phyloP scores from a whole-genome alignment of 2,113 vertebrate species.

The Lucifuga dentata region DNA sequence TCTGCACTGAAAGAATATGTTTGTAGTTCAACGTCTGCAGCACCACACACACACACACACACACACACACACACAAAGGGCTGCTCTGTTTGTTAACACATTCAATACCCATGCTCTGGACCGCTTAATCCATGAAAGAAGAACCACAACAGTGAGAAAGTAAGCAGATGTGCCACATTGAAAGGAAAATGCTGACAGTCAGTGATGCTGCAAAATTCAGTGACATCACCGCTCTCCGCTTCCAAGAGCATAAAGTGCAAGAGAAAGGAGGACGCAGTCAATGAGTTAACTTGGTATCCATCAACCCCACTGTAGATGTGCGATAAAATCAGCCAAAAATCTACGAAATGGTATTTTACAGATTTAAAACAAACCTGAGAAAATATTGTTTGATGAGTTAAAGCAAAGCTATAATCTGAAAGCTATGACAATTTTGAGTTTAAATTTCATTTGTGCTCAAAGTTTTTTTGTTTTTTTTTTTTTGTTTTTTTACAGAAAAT shows the following conservation, averaged over 20 bases:
- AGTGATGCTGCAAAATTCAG: slow-evolving; percentile 72
- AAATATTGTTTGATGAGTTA: no score
- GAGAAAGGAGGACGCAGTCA: background rate
- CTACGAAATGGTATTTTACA: no score
- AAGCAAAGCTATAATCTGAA: no score
- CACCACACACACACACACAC: background rate
- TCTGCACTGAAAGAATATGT: no score
- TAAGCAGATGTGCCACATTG: slow-evolving; percentile 19
- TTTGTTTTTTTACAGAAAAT: no score
- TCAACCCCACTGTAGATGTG: background rate
- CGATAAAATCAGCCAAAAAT: no score
- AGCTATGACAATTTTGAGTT: no score
- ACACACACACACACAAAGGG: background rate
- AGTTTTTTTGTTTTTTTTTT: no score
- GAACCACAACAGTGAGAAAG: slow-evolving; percentile 1
- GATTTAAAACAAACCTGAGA: no score
- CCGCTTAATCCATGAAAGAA: background rate
- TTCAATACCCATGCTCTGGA: background rate
- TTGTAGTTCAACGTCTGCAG: background rate
- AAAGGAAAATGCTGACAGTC: slow-evolving; percentile 77
- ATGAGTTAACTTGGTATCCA: background rate
- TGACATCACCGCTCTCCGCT: slow-evolving; percentile 9
- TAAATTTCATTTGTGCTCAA: no score
- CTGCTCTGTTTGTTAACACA: background rate
- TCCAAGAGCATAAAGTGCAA: slow-evolving; percentile 12